Evolutionary conservation across 2,113 vertebrate species (phyloP), one percentile per base, ranked within the genome.

Genomic region (Gavia stellata): DNA sequence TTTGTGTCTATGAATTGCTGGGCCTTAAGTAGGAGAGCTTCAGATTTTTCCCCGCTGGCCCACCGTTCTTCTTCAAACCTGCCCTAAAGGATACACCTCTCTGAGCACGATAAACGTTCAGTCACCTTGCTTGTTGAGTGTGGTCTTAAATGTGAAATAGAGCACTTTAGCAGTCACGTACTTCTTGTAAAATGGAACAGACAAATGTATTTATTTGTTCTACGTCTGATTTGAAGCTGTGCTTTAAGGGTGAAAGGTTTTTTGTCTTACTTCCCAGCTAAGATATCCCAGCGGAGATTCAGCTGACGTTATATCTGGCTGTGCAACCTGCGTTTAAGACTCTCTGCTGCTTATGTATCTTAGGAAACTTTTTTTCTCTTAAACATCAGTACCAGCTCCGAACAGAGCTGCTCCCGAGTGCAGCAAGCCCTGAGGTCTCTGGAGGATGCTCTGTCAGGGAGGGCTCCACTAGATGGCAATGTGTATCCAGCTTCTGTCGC

Each of bases 381-480:
- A 55, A 38, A 24, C 31, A 19, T 28, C n/a, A 42, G 9, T 12
- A 20, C 4, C 8, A n/a, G 9, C 55, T 88, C 38, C 0, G 0
- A 52, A 40, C 0, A 0, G 9, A 74, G 21, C 10, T 40, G 24
- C 12, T 80, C 5, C 36, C 2, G 4, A 56, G 6, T 9, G 38
- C 53, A 61, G 44, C 9, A 26, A 88, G 38, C 17, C 26, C 26
- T 8, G 26, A n/a, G 26, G 6, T 45, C 9, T 19, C 61, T 28
- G 40, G 36, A 61, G 33, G 25, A 1, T 15, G 16, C 40, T 55
- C 23, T n/a, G 18, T 6, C 3, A 3, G 36, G 26, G 3, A 55
- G 12, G 4, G 6, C 4, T 70, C 62, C 97, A 88, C 96, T 90
- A 97, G 97, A 95, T 97, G 98, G 97, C 88, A 94, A 71, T 97